phyloP scores from a whole-genome alignment of 1,140 invertebrate genomes.

The Platorchestia sp. region DNA sequence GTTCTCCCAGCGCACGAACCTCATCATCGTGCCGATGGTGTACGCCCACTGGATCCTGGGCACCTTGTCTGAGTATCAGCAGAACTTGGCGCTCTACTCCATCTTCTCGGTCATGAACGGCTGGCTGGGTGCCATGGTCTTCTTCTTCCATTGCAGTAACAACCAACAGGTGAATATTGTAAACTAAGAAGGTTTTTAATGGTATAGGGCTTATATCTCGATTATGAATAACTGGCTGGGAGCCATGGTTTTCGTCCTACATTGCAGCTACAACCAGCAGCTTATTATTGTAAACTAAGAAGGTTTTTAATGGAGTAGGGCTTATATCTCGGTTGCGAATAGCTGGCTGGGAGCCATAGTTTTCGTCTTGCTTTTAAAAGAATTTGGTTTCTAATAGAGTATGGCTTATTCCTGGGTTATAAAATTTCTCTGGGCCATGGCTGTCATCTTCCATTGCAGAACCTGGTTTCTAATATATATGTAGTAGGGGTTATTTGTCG shows the following conservation, averaged over 20 bases:
- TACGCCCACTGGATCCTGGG: conserved; percentile 69
- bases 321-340: conserved; percentile 69
- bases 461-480: too few relatives aligned
- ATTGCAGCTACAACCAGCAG: conserved; percentile 69
- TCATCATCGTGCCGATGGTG: conserved; percentile 69
- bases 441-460: too few relatives aligned
- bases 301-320: not conserved
- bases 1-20: conserved; percentile 69
- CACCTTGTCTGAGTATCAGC: conserved; percentile 69
- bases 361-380: conserved; percentile 70
- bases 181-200: not conserved
- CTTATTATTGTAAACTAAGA: too few relatives aligned
- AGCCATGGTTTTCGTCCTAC: conserved; percentile 68
- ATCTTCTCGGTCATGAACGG: conserved; percentile 70
- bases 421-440: too few relatives aligned
- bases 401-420: too few relatives aligned
- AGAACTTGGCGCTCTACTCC: conserved; percentile 69
- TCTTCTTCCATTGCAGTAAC: conserved; percentile 69
- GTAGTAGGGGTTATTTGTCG: too few relatives aligned
- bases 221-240: conserved; percentile 69
- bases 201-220: conserved; percentile 66
- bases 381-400: not conserved
- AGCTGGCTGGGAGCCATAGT: conserved; percentile 68
- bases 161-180: conserved; percentile 68
- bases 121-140: conserved; percentile 68